Conservation (phyloP, 2,888 invertebrate species). For the Hemicrepidius hirtus region DNA sequence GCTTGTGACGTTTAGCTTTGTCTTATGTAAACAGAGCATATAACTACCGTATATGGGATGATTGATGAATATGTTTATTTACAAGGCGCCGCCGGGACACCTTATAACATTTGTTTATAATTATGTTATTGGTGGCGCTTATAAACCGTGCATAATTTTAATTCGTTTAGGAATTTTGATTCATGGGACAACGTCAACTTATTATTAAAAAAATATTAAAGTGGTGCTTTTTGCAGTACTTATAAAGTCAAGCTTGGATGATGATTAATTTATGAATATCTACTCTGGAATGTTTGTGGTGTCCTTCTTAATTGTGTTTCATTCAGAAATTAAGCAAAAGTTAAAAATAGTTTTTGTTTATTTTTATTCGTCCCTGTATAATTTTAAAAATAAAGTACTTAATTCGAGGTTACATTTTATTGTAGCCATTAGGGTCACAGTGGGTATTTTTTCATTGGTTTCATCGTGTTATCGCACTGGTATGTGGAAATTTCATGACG, state of each 20-base stretch:
- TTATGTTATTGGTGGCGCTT: slow-evolving; percentile 13
- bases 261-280: too few species aligned
- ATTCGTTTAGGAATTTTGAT: slow-evolving; percentile 1
- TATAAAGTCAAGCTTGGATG: too few species aligned
- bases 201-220: background rate
- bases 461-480: background rate
- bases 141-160: slow-evolving; percentile 4
- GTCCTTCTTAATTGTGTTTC: too few species aligned
- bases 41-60: slow-evolving; percentile 24
- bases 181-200: slow-evolving; percentile 11
- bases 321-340: too few species aligned
- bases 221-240: too few species aligned
- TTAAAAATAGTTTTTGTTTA: too few species aligned
- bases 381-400: too few species aligned
- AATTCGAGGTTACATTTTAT: background rate
- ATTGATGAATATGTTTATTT: slow-evolving; percentile 32
- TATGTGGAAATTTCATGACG: slow-evolving; percentile 10
- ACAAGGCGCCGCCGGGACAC: slow-evolving; percentile 28
- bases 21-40: slow-evolving; percentile 37
- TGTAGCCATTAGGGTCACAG: slow-evolving; percentile 13
- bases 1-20: slow-evolving; percentile 22
- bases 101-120: slow-evolving; percentile 21
- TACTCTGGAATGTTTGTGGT: too few species aligned
- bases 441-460: background rate
- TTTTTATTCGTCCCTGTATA: too few species aligned